Evolutionary conservation across 2,797 vertebrate species (phyloP), one percentile per base, ranked within the genome.

Genomic region (Argya squamiceps): DNA sequence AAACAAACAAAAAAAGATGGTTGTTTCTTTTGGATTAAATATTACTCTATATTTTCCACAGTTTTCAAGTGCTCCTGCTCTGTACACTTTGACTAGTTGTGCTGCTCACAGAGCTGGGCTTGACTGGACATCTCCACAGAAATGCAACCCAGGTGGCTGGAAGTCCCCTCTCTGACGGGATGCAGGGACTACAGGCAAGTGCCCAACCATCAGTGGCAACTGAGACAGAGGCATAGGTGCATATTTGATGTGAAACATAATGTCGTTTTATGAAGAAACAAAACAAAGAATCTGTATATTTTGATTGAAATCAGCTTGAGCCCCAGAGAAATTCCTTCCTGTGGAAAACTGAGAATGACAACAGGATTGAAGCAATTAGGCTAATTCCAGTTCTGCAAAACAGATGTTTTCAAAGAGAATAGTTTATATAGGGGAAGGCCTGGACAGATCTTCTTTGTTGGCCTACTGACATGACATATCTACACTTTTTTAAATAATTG

Each of bases 141-240:
- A 63, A 85, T 7, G 29, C 2, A 3, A 27, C 18, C 30, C 49
- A 52, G 4, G 0, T 0, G 2, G 7, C 0, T 32, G 43, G n/a
- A 53, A 89, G 24, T 36, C 15, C 26, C 6, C 21, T 36, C 14
- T 0, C 1, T 2, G 4, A 10, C 39, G 26, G 41, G 49, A 29
- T 20, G n/a, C 0, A 4, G 16, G 21, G 12, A 7, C 27, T 62
- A n/a, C 19, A 63, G 43, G 29, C 15, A 50, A 14, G 53, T 7
- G 34, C 37, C 41, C n/a, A 13, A 15, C 29, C 37, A 43, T 82
- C 30, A 50, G 14, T 0, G 0, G 32, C 39, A 80, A 55, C n/a
- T 53, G 55, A 32, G 74, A 58, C 21, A 59, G 65, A 81, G 27
- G 29, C 21, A 59, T 0, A 64, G 46, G n/a, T 58, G 34, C 4